phyloP scores from a whole-genome alignment of 2,113 vertebrate species.

The Calidris pugnax region DNA sequence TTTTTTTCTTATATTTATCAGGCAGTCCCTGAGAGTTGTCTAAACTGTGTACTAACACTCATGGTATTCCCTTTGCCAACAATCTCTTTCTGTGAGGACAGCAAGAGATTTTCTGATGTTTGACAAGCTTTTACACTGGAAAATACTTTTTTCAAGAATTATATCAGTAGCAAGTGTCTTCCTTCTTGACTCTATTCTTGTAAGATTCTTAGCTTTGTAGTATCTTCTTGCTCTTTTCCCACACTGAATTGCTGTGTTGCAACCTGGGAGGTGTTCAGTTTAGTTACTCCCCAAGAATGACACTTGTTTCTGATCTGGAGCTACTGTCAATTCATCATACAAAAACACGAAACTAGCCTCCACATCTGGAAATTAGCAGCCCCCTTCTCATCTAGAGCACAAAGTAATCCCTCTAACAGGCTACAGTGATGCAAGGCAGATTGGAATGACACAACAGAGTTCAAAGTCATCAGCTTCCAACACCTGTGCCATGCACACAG shows the following conservation, averaged over 20 bases:
- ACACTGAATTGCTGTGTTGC: not conserved
- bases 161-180: not conserved
- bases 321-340: not conserved
- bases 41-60: not conserved
- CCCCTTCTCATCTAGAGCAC: not conserved
- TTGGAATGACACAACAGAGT: slow-evolving; percentile 6
- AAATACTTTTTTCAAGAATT: not conserved
- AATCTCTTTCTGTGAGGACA: not conserved
- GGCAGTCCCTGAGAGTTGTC: not conserved
- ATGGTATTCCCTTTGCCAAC: not conserved
- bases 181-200: not conserved
- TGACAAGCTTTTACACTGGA: not conserved
- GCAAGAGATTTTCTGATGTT: not conserved
- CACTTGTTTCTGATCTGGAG: not conserved
- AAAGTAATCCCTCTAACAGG: not conserved
- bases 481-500: not conserved
- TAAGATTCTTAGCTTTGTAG: not conserved
- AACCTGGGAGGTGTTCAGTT: not conserved
- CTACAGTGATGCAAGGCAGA: not conserved
- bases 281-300: not conserved
- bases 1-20: not conserved
- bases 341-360: not conserved
- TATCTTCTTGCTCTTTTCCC: not conserved
- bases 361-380: not conserved
- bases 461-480: slow-evolving; percentile 31